phyloP scores from a whole-genome alignment of 2,113 vertebrate species.

The Serilophus lunatus region DNA sequence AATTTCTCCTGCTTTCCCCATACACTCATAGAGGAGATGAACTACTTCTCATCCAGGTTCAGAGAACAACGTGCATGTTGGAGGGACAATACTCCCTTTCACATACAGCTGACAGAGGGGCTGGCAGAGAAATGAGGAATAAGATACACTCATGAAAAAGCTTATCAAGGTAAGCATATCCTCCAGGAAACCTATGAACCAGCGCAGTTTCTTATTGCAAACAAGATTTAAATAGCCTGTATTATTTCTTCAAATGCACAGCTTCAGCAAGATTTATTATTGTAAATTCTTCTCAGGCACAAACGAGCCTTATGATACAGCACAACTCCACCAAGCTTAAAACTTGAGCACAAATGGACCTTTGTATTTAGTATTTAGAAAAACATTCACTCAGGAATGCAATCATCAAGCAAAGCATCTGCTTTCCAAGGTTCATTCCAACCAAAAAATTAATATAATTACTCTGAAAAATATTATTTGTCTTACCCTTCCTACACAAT shows the following conservation, averaged over 20 bases:
- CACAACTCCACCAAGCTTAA: neutral
- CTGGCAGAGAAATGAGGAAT: neutral
- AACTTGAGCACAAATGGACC: neutral
- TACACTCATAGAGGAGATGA: rapidly evolving
- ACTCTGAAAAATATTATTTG: constrained; percentile 34
- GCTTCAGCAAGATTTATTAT: neutral
- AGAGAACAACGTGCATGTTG: neutral
- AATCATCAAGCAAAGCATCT: neutral
- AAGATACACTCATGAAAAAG: neutral
- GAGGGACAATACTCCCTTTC: neutral
- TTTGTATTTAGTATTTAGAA: neutral
- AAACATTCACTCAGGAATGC: neutral
- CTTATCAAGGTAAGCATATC: neutral
- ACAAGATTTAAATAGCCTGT: neutral
- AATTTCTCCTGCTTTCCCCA: neutral
- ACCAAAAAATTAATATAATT: constrained; percentile 34
- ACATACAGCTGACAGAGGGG: neutral
- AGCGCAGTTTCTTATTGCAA: neutral
- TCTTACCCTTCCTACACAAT: constrained; percentile 29
- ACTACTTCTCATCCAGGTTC: neutral
- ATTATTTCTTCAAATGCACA: neutral
- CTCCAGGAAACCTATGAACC: neutral
- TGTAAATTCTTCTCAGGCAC: neutral
- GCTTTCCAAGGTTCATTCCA: constrained; percentile 26
- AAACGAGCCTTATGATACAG: neutral